Conservation (phyloP, 2,113 vertebrate genomes). For the Pygoscelis antarcticus region DNA sequence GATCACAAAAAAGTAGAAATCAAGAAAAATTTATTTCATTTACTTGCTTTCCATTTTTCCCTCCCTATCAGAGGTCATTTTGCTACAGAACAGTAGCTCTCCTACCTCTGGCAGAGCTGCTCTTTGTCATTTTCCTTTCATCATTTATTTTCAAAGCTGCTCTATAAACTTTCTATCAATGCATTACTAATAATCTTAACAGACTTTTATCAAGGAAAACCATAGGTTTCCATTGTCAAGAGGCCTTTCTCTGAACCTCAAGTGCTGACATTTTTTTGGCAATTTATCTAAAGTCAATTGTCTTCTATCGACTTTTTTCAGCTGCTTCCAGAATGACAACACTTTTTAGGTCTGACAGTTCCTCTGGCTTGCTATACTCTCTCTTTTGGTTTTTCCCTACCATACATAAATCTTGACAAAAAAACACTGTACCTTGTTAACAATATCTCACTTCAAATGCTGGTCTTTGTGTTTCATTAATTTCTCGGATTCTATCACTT, state of each 20-base stretch:
- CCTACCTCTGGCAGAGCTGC: not conserved
- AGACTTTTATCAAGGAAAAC: constrained; percentile 32
- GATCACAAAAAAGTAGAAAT: not conserved
- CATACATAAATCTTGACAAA: constrained; percentile 35
- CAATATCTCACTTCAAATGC: not conserved
- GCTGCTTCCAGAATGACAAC: constrained; percentile 37
- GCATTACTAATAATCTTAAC: constrained; percentile 46
- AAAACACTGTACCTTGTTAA: not conserved
- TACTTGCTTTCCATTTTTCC: not conserved
- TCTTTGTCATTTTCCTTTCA: not conserved
- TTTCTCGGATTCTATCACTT: not conserved
- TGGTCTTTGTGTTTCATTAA: not conserved
- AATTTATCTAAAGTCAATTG: constrained; percentile 62
- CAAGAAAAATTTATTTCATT: not conserved
- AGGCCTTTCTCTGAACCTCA: constrained; percentile 11
- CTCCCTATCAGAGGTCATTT: not conserved
- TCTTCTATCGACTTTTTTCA: constrained; percentile 63
- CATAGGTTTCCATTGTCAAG: not conserved
- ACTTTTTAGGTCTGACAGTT: constrained; percentile 47
- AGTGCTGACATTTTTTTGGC: constrained; percentile 31
- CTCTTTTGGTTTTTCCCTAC: not conserved
- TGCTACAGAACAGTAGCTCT: not conserved
- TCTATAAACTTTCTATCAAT: constrained; percentile 44
- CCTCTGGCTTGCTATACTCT: constrained; percentile 17
- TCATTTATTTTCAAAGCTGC: constrained; percentile 57